Percentiles rank a stretch among this genome's conserved stretches.
Evolutionary conservation across 30 jellyfish, hydroid and myxozoan genomes (phyloP).

Genomic region (Catostylus mosaicus): DNA sequence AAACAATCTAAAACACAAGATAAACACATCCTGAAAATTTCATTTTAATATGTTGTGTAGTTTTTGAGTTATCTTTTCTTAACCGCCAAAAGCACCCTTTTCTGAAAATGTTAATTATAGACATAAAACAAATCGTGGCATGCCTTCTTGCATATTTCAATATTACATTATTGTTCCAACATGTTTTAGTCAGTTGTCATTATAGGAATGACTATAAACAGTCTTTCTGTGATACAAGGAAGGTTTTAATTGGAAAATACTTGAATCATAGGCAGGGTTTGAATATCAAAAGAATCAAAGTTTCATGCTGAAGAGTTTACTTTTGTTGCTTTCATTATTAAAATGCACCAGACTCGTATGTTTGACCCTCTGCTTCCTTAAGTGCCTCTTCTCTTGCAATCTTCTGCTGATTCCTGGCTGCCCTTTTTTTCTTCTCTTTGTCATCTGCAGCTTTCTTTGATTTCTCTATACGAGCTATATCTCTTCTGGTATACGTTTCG

Average conservation of each 20-base stretch:
- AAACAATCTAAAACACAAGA: not conserved
- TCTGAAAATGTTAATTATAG: not conserved
- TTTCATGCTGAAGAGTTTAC: not conserved
- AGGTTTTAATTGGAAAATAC: not conserved
- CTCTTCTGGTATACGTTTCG: not conserved
- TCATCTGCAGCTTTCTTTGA: not conserved
- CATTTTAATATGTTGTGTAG: not conserved
- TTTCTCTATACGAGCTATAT: not conserved
- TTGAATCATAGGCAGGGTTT: not conserved
- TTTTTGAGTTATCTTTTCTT: not conserved
- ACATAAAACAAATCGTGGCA: not conserved
- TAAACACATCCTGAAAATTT: not conserved
- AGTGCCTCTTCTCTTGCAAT: conserved; percentile 8
- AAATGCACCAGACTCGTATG: not conserved
- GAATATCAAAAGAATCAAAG: not conserved
- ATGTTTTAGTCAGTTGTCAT: not conserved
- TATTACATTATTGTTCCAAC: no score
- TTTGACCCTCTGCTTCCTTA: conserved; percentile 8
- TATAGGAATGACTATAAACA: not conserved
- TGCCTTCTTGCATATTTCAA: not conserved
- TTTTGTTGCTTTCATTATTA: no score
- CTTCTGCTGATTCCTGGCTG: not conserved
- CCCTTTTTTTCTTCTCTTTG: not conserved
- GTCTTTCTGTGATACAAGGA: not conserved
- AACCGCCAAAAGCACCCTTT: not conserved